These are phyloP conservation scores for Pseudococcus jackbeardsleyi DNA, from an alignment of 2,888 invertebrate genomes.

Conservation along the genomic window DNA sequence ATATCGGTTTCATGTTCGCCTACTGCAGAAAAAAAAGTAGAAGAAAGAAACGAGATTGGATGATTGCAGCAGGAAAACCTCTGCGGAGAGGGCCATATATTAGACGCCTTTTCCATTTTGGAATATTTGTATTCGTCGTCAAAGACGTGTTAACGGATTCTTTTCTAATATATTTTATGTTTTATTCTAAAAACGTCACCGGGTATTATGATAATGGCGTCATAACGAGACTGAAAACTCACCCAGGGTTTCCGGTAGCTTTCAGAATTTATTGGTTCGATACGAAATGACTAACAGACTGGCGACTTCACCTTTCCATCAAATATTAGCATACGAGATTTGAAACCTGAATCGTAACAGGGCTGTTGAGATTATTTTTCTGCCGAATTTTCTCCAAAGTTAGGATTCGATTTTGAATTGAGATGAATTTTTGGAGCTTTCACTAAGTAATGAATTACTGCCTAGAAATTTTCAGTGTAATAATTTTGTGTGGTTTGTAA, in stretches of 20 bases:
- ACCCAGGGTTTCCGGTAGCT: slow-evolving; percentile 23
- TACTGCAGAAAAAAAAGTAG: slow-evolving; percentile 12
- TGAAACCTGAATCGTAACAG: too few species aligned
- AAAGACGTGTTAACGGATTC: slow-evolving; percentile 52
- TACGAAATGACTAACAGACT: not conserved
- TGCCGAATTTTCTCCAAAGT: not conserved
- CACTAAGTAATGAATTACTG: too few species aligned
- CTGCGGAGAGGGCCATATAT: slow-evolving; percentile 29
- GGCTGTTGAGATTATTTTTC: too few species aligned
- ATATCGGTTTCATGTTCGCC: slow-evolving; percentile 50
- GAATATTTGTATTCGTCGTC: slow-evolving; percentile 44
- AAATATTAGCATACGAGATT: not conserved
- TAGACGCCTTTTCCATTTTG: slow-evolving; percentile 41
- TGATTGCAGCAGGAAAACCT: slow-evolving; percentile 16
- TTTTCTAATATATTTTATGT: slow-evolving; percentile 13
- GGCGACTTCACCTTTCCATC: slow-evolving; percentile 14
- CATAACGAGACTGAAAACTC: slow-evolving; percentile 28
- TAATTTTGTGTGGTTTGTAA: too few species aligned
- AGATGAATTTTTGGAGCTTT: too few species aligned
- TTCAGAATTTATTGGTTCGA: slow-evolving; percentile 29
- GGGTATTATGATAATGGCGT: slow-evolving; percentile 48
- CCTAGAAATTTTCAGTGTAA: too few species aligned
- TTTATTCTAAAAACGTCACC: slow-evolving; percentile 43
- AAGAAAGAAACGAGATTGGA: slow-evolving; percentile 45
- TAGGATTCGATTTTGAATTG: too few species aligned